phyloP scores from a whole-genome alignment of 1,140 invertebrate species.

The Arctopsyche grandis region DNA sequence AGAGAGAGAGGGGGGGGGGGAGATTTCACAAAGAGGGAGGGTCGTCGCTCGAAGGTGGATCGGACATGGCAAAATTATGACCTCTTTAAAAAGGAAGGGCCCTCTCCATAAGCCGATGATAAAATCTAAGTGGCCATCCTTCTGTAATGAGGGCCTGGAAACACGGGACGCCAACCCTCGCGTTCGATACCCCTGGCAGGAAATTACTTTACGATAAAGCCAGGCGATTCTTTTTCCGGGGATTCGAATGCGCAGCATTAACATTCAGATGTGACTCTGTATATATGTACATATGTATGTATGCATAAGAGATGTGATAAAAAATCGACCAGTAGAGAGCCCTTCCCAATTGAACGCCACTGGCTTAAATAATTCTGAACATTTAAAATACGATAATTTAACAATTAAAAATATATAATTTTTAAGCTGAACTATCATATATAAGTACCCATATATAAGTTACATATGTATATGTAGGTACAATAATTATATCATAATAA shows the following conservation, averaged over 20 bases:
- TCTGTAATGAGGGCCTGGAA: constrained; percentile 51
- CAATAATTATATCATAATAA: too few relatives aligned
- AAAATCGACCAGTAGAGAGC: too few relatives aligned
- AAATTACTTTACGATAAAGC: constrained; percentile 53
- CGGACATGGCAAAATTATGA: constrained; percentile 54
- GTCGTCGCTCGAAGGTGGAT: constrained; percentile 48
- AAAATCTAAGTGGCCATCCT: constrained; percentile 54
- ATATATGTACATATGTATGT: too few relatives aligned
- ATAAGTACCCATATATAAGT: too few relatives aligned
- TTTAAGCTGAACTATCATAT: too few relatives aligned
- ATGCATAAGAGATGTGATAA: too few relatives aligned
- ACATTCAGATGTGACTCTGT: background rate
- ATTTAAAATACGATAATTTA: too few relatives aligned
- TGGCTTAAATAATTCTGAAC: too few relatives aligned
- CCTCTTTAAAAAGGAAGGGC: constrained; percentile 53
- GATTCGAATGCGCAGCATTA: background rate
- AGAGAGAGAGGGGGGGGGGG: background rate
- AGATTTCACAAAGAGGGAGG: background rate
- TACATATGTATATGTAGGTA: too few relatives aligned
- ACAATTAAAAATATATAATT: too few relatives aligned
- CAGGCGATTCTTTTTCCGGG: background rate
- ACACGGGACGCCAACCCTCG: constrained; percentile 24
- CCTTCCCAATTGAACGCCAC: too few relatives aligned
- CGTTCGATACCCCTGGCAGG: constrained; percentile 35
- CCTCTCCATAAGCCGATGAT: constrained; percentile 51